Base-by-base conservation (phyloP, 2,888 invertebrate species). In the Syritta pipiens region DNA sequence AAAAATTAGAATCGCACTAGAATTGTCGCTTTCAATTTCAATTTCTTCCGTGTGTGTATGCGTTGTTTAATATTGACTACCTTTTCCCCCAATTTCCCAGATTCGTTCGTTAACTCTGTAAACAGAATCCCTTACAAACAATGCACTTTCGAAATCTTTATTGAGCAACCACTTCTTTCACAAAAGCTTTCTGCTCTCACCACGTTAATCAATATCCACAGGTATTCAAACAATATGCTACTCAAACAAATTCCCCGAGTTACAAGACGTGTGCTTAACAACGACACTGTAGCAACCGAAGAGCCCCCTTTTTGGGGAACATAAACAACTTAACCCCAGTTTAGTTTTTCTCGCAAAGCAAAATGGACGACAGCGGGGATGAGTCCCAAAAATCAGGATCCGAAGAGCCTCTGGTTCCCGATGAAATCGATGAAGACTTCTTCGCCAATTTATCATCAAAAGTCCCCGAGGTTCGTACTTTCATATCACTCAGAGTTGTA, bases 371-470 rank as follows among this genome's bases (percentile, higher is more conserved):
- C 19, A 79, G 79, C 57, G 79, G 83, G 49, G 81, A 65, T 3
- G 83, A 69, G 42, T 86, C 87, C 1, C 87, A 86, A 65, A 87
- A 85, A 57, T 87, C 88, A 0, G 88, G 85, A 4, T 88, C 87
- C 6, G 89, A 88, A 65, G 89, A 89, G 75, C 87, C 88, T 1
- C 60, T 88, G 46, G 87, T 88, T 17, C 89, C 88, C 4, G 86
- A 88, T 32, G 84, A 86, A 12, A 87, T 88, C 14, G 88, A 89
- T 57, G 88, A 88, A 77, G 88, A 88, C 37, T 88, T 85, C 68
- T 87, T 83, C 48, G 82, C 83, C 20, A 84, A 84, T n/a, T 82
- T 89, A 14, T 81, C 84, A 14, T 83, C 83, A 0, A 87, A 86
- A 83, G 83, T 88, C 1, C 84, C 85, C 5, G 86, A 87, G 82